Base-by-base conservation (phyloP, 2,888 invertebrate genomes). In the Laothoe populi region DNA sequence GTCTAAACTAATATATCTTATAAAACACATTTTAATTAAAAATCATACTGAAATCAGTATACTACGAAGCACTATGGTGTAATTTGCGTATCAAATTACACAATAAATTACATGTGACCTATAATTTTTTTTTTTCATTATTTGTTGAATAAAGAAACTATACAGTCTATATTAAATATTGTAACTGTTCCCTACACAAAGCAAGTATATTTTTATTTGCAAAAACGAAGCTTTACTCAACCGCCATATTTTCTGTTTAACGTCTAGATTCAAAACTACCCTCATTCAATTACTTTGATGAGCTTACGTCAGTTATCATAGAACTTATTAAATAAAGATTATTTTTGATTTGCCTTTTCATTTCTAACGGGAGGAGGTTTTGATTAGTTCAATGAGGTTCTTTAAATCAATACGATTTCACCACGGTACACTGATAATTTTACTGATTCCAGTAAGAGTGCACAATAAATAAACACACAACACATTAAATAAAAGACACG, bases 401-500 rank as follows among this genome's bases (percentile, higher is more conserved):
- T n/a, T n/a, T n/a, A n/a, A n/a, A n/a, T n/a, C n/a, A n/a, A 38
- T 38, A 1, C 10, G 1, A 38, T 38, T 38, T 38, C 13, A 19
- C 1, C 16, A 44, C 19, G n/a, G 24, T 3, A n/a, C 4, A n/a
- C 13, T 48, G 19, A 19, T 49, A 40, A 48, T 53, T 42, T 63
- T 70, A 74, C 66, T 67, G 65, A 73, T 67, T 68, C 70, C 70
- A 66, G 67, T 67, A 69, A 70, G 65, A 63, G 63, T 66, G 63
- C 69, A 67, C 64, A 70, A 72, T 71, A 66, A 81, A 83, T 81
- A 80, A 83, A 85, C 81, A 83, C 68, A 75, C 77, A 80, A 85
- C 75, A 81, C 72, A 79, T 77, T 77, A 83, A 78, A 70, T 75
- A 79, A 81, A 79, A 82, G 78, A 79, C 79, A 81, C 82, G 74